phyloP scores from a whole-genome alignment of 2,888 invertebrate species.

The Cartodere bifasciata region DNA sequence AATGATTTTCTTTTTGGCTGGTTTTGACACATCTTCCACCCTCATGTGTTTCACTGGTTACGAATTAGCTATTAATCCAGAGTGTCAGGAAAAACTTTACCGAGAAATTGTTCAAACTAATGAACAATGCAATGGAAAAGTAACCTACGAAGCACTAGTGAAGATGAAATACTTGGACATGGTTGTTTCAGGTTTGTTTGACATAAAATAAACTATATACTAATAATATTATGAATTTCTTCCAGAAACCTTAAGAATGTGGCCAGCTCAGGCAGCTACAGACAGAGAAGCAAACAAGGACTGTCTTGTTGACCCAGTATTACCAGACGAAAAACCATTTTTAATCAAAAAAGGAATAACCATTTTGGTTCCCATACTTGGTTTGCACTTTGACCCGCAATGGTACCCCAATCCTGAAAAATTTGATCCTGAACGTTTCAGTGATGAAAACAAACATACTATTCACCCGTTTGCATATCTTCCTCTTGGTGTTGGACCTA shows the following conservation, averaged over 20 bases:
- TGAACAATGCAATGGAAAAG: constrained; percentile 23
- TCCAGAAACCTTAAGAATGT: constrained; percentile 23
- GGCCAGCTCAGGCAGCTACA: constrained; percentile 19
- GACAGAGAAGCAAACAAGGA: constrained; percentile 19
- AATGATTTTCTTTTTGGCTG: constrained; percentile 38
- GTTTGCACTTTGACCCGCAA: constrained; percentile 23
- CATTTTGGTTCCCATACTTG: constrained; percentile 20
- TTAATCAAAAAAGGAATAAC: constrained; percentile 14
- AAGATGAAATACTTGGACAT: constrained; percentile 48
- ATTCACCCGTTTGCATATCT: constrained; percentile 32
- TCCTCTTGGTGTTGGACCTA: constrained; percentile 39
- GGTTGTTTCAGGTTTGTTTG: constrained; percentile 42
- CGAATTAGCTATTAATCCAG: constrained; percentile 45
- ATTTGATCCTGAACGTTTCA: constrained; percentile 32
- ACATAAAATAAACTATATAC: too few species aligned
- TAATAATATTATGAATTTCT: too few species aligned
- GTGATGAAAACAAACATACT: constrained; percentile 40
- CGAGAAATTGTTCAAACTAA: constrained; percentile 32
- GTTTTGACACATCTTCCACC: constrained; percentile 37
- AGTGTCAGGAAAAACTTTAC: constrained; percentile 41
- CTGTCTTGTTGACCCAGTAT: constrained; percentile 17
- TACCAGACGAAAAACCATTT: constrained; percentile 14
- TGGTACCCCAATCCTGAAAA: constrained; percentile 23
- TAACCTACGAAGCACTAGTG: constrained; percentile 41
- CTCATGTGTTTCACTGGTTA: constrained; percentile 38